These are phyloP conservation scores for Archocentrus centrarchus DNA, from an alignment of 2,113 vertebrate species.

Conservation along the genomic window DNA sequence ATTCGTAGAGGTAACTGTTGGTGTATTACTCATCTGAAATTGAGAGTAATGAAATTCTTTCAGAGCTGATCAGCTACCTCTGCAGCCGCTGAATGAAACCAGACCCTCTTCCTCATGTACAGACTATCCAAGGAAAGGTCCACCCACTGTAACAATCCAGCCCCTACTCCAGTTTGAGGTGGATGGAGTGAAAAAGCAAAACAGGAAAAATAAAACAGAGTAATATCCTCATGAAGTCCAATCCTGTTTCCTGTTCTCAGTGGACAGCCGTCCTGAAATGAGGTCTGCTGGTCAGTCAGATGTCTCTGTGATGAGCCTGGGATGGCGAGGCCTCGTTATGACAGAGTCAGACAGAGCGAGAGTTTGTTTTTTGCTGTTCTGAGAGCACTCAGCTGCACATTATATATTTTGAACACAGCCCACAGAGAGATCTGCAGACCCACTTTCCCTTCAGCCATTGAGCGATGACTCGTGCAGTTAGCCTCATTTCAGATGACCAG, in stretches of 20 bases:
- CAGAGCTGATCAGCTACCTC: neutral
- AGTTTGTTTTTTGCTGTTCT: conserved; percentile 35
- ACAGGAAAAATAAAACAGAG: neutral
- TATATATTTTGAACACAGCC: conserved; percentile 40
- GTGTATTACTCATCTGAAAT: neutral
- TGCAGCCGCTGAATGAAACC: neutral
- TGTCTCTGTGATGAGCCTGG: conserved; percentile 8
- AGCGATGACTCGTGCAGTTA: conserved; percentile 14
- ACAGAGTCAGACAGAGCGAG: conserved; percentile 5
- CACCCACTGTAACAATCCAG: neutral
- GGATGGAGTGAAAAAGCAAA: neutral
- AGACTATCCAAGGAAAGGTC: neutral
- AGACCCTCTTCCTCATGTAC: neutral
- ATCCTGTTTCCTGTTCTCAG: neutral
- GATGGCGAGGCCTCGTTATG: conserved; percentile 36
- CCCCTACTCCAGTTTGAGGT: neutral
- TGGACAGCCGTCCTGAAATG: conserved; percentile 1
- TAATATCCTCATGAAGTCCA: neutral
- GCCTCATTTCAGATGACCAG: conserved; percentile 30
- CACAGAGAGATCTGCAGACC: conserved; percentile 51
- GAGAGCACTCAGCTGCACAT: conserved; percentile 49
- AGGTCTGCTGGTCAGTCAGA: conserved; percentile 13
- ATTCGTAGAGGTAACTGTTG: neutral
- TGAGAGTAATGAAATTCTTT: neutral
- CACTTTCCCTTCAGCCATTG: conserved; percentile 38